Base-by-base conservation (phyloP, 2,888 invertebrate species). In the Euzophera pinguis region DNA sequence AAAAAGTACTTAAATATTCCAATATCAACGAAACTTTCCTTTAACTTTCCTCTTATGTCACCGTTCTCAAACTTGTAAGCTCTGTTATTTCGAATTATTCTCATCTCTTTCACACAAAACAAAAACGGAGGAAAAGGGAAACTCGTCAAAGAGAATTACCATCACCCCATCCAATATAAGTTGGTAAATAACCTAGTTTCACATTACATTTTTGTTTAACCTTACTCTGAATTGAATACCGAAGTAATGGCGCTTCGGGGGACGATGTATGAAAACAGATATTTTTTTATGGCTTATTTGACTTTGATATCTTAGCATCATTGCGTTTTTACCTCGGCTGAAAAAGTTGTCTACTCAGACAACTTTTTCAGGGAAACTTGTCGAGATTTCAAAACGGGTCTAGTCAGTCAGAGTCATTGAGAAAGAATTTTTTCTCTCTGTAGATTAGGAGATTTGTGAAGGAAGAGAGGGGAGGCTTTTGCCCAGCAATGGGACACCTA, bases 131-230 rank as follows among this genome's bases (percentile, higher is more conserved):
- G 29, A 22, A 43, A 43, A 22, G n/a, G 13, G 14, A 45, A 45
- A 45, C 45, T 45, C 45, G 29, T 45, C 45, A 45, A 45, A 45
- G 32, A 45, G 45, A 13, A 45, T 45, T 45, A 45, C 45, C 32
- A 38, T 38, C 13, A 14, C 13, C 22, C 10, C 10, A 45, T 45
- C 29, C 32, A 14, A 45, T 45, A 14, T 45, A 45, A 45, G 13
- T 45, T 45, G 32, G 45, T 32, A 45, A 45, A 45, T 14, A 45
- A 14, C 13, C 45, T 14, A 45, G 45, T 45, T 38, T 37, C 48
- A 12, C 32, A 45, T 45, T 48, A 48, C 37, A 37, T 48, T 48
- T 48, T 37, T 27, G 8, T 48, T 47, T 48, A 27, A 38, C 48
- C 12, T 27, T n/a, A 12, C 6, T n/a, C 13, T n/a, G 38, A 47